Percentiles rank a stretch among this genome's conserved stretches.
phyloP scores from a whole-genome alignment of 2,888 invertebrate genomes.

The Galerucella pusilla region DNA sequence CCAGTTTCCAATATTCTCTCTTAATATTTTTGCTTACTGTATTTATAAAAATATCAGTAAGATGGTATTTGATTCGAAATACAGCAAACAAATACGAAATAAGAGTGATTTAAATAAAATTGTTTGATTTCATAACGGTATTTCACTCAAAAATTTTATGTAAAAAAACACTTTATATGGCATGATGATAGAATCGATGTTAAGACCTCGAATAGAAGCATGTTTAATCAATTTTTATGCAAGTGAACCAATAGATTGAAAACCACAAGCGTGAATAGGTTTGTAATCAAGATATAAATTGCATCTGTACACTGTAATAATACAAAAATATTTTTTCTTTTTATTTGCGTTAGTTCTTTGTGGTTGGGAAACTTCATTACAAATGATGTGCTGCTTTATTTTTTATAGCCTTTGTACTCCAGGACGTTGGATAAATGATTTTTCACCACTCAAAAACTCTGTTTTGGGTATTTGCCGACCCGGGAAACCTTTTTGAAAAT shows the following conservation, averaged over 20 bases:
- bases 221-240: constrained; percentile 32
- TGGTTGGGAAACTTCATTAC: constrained; percentile 21
- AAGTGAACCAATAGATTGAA: constrained; percentile 35
- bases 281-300: constrained; percentile 31
- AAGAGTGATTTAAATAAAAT: no score
- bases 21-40: no score
- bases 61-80: no score
- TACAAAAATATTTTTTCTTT: constrained; percentile 22
- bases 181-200: constrained; percentile 2
- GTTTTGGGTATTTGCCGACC: no score
- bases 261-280: constrained; percentile 33
- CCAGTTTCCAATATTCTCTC: no score
- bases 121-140: no score
- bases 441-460: no score
- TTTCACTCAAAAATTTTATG: no score
- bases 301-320: constrained; percentile 33
- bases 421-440: no score
- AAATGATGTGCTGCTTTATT: constrained; percentile 9
- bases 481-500: no score
- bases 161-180: neutral
- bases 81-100: no score
- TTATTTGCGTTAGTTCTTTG: constrained; percentile 11
- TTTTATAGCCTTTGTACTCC: neutral
- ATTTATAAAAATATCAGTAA: no score
- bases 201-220: constrained; percentile 30